Percentiles rank a stretch among this genome's conserved stretches.
phyloP scores from a whole-genome alignment of 2,797 vertebrate genomes.

The Apogon hyalosoma region DNA sequence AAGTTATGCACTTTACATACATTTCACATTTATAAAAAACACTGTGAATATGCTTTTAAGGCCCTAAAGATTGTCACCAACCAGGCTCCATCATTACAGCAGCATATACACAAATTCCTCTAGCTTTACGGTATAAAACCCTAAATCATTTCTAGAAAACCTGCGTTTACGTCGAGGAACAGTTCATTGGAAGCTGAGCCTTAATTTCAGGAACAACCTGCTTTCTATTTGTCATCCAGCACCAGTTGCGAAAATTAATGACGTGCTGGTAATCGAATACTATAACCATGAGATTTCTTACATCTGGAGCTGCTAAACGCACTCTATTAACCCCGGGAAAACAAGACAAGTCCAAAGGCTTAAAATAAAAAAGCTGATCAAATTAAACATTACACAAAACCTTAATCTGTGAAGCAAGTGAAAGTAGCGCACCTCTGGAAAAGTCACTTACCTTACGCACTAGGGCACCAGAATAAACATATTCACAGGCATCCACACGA shows the following conservation, averaged over 20 bases:
- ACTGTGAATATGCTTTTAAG: neutral
- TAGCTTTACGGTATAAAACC: slow-evolving; percentile 12
- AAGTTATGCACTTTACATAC: slow-evolving; percentile 2
- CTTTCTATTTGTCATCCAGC: slow-evolving; percentile 9
- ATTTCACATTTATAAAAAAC: slow-evolving; percentile 18
- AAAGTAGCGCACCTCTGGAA: slow-evolving; percentile 72
- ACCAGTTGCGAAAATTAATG: slow-evolving; percentile 53
- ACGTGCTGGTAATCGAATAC: neutral
- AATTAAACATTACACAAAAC: slow-evolving; percentile 17
- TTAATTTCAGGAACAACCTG: neutral
- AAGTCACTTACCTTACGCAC: slow-evolving; percentile 82
- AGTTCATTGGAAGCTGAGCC: slow-evolving; percentile 10
- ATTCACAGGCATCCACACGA: slow-evolving; percentile 65
- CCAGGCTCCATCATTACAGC: slow-evolving; percentile 29
- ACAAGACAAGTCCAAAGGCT: slow-evolving; percentile 23
- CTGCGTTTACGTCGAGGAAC: slow-evolving; percentile 11
- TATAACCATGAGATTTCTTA: neutral
- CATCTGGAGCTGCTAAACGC: neutral
- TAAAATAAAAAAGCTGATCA: neutral
- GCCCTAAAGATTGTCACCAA: neutral
- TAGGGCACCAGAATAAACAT: slow-evolving; percentile 69
- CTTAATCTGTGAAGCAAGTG: slow-evolving; percentile 23
- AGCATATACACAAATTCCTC: slow-evolving; percentile 23
- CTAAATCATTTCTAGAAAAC: slow-evolving; percentile 38
- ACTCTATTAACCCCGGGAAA: neutral